Evolutionary conservation across 2,888 invertebrate species (phyloP).

Genomic region (Athalia circularis): DNA sequence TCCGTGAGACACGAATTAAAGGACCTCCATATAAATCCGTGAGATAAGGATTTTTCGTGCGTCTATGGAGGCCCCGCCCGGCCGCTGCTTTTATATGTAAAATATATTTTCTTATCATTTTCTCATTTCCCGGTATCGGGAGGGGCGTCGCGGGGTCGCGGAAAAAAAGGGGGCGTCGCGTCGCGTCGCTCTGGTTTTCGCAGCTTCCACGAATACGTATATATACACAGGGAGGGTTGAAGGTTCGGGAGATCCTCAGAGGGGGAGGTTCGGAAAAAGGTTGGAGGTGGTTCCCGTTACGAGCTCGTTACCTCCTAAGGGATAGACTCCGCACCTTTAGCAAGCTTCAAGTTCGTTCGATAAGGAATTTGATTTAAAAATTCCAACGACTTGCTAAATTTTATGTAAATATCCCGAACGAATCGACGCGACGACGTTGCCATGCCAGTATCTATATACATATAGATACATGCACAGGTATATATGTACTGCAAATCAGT

Average conservation of each 20-base stretch:
- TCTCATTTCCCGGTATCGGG: constrained; percentile 62
- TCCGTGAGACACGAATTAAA: too few species aligned
- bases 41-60: not conserved
- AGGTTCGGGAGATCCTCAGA: too few species aligned
- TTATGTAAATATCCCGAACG: constrained; percentile 39
- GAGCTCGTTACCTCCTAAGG: constrained; percentile 42
- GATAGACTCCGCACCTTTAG: constrained; percentile 57
- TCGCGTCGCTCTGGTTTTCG: not conserved
- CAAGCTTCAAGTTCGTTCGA: constrained; percentile 61
- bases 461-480: not conserved
- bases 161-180: not conserved
- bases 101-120: constrained; percentile 60
- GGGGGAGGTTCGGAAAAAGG: constrained; percentile 16
- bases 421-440: constrained; percentile 3
- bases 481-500: constrained; percentile 11
- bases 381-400: constrained; percentile 63
- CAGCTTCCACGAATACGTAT: too few species aligned
- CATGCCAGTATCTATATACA: not conserved
- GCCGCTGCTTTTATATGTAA: constrained; percentile 47
- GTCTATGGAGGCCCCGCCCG: not conserved
- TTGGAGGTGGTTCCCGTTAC: constrained; percentile 41
- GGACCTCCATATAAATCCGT: too few species aligned
- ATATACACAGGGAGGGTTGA: too few species aligned
- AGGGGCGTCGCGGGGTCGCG: constrained; percentile 46
- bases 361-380: constrained; percentile 71